These are phyloP conservation scores for Octonoba sinensis DNA, from an alignment of 2,888 invertebrate genomes.

Conservation along the genomic window DNA sequence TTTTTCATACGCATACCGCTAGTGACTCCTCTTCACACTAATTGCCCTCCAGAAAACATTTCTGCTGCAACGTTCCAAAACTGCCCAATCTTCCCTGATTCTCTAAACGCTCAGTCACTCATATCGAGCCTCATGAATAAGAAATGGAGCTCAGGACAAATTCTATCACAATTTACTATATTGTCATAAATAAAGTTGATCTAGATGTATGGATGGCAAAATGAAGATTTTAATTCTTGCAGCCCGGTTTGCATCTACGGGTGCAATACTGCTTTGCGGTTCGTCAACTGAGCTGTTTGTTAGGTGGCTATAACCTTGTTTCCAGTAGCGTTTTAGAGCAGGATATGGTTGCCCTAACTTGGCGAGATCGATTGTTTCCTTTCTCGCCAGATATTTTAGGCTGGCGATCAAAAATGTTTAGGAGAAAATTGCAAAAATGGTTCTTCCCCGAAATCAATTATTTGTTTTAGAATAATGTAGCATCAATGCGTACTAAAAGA, in stretches of 20 bases:
- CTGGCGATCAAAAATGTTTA: too few species aligned
- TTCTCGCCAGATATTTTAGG: too few species aligned
- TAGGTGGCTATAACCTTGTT: constrained; percentile 45
- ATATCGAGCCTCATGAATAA: background rate
- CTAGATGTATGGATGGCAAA: background rate
- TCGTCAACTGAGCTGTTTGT: constrained; percentile 8
- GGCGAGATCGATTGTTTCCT: constrained; percentile 5
- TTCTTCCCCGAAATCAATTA: too few species aligned
- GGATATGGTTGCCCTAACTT: constrained; percentile 29
- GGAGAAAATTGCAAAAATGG: too few species aligned
- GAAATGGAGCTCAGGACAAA: background rate
- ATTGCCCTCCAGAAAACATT: background rate
- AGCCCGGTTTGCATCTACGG: too few species aligned
- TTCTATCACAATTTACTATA: background rate
- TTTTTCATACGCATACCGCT: constrained; percentile 6
- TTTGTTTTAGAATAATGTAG: too few species aligned
- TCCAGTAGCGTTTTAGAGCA: constrained; percentile 34
- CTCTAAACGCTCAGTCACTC: background rate
- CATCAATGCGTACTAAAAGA: too few species aligned
- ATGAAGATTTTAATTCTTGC: background rate
- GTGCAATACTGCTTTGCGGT: background rate
- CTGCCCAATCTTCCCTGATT: background rate
- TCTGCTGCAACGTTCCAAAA: constrained; percentile 1
- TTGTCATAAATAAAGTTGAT: background rate
- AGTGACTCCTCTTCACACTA: background rate